phyloP scores from a whole-genome alignment of 1,140 invertebrate genomes.

The Pseudomyrmex sp. region DNA sequence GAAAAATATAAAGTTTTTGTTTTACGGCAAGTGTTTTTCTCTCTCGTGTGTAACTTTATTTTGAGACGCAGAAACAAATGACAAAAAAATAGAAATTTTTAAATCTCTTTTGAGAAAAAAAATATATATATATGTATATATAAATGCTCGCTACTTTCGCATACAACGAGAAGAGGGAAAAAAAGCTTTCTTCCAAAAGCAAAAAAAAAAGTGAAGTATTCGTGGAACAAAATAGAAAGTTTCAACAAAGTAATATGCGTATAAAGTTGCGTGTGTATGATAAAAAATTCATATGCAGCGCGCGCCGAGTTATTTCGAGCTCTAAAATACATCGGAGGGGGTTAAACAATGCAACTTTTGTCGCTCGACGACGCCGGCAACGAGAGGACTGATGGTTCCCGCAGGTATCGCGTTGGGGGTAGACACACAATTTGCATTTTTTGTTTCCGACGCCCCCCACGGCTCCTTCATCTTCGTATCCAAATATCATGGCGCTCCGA shows the following conservation, averaged over 20 bases:
- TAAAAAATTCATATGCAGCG: not conserved
- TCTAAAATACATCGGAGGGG: not conserved
- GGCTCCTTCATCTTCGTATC: conserved; percentile 37
- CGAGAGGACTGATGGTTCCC: conserved; percentile 41
- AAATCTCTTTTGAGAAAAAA: not conserved
- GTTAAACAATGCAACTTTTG: conserved; percentile 36
- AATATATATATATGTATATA: not conserved
- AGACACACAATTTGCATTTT: conserved; percentile 53
- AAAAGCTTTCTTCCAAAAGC: no score
- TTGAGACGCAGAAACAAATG: no score
- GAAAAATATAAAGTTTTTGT: not conserved
- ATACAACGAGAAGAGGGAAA: no score
- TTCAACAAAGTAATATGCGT: not conserved
- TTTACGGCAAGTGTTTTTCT: no score
- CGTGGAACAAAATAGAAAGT: not conserved
- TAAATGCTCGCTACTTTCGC: no score
- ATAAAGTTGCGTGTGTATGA: not conserved
- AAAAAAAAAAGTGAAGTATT: no score
- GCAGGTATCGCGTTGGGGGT: conserved; percentile 6
- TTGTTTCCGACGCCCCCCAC: conserved; percentile 14
- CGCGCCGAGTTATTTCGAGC: not conserved
- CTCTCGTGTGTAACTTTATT: no score
- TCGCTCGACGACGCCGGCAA: not conserved
- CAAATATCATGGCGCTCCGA: conserved; percentile 47
- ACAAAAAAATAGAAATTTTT: not conserved